Evolutionary conservation across 2,797 vertebrate species (phyloP).

Genomic region (Arremon aurantiirostris): DNA sequence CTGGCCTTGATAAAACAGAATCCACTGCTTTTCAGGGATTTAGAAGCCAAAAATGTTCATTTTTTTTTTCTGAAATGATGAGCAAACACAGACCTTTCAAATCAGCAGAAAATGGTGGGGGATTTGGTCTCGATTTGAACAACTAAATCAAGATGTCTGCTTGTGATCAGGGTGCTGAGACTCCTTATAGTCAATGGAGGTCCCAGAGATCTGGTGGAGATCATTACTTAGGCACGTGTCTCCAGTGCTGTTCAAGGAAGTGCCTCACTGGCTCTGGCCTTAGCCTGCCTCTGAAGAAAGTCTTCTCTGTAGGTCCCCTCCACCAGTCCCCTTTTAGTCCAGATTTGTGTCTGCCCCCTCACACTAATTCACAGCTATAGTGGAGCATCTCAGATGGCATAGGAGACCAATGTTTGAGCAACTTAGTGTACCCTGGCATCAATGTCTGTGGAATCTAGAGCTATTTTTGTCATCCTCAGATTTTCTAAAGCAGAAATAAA

Average conservation of each 20-base stretch:
- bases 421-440: neutral
- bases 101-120: neutral
- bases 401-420: neutral
- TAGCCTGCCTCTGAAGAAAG: neutral
- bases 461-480: neutral
- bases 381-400: neutral
- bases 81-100: neutral
- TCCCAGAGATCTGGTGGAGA: neutral
- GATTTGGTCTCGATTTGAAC: neutral
- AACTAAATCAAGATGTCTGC: neutral
- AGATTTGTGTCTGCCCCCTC: neutral
- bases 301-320: neutral
- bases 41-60: neutral
- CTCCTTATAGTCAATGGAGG: neutral
- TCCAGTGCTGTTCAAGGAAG: neutral
- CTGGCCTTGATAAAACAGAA: neutral
- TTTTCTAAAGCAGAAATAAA: neutral
- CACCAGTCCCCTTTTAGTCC: neutral
- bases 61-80: neutral
- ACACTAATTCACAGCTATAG: neutral
- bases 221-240: neutral
- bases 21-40: neutral
- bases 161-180: neutral
- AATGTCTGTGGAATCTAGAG: neutral
- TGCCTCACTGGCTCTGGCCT: neutral